Evolutionary conservation across 2,113 vertebrate species (phyloP).

Genomic region (Phylloscopus whistleri): DNA sequence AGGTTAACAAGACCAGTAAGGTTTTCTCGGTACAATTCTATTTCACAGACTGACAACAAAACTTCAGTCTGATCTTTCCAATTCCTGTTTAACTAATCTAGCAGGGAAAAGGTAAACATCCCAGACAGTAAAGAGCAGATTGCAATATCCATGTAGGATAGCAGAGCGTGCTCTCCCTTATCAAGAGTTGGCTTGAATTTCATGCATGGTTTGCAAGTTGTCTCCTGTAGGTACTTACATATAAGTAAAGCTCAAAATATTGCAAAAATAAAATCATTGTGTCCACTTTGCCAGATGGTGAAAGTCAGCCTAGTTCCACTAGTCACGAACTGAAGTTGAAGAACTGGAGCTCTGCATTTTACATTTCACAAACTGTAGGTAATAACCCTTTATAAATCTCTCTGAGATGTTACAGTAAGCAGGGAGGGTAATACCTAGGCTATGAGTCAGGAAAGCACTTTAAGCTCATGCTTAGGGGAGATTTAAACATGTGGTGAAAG

Average conservation of each 20-base stretch:
- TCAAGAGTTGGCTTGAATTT: neutral
- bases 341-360: neutral
- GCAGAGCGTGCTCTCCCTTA: neutral
- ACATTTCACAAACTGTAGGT: neutral
- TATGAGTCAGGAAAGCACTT: neutral
- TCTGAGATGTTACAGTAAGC: neutral
- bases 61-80: neutral
- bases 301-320: neutral
- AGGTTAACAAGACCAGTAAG: neutral
- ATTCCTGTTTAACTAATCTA: neutral
- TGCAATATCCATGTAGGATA: neutral
- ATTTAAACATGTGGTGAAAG: constrained; percentile 15
- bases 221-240: neutral
- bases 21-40: neutral
- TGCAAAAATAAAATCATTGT: neutral
- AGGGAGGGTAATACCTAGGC: neutral
- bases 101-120: neutral
- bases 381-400: neutral
- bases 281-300: neutral
- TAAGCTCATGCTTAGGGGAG: neutral
- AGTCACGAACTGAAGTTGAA: neutral
- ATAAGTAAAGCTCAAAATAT: neutral
- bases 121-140: neutral
- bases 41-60: neutral
- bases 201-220: neutral